phyloP scores from a whole-genome alignment of 2,888 invertebrate genomes.

The Andrena haemorrhoa region DNA sequence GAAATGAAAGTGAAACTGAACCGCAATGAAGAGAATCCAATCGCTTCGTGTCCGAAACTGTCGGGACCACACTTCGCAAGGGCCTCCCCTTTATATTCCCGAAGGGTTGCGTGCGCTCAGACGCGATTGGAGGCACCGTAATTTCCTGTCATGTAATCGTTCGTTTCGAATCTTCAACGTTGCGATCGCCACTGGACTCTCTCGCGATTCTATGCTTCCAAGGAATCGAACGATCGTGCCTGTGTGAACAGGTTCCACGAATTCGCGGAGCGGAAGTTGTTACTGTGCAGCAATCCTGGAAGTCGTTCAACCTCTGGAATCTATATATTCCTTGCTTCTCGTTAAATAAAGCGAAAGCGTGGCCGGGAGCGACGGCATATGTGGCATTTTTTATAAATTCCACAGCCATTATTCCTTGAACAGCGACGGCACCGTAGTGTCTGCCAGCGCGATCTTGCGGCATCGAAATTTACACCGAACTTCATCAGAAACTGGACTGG shows the following conservation, averaged over 20 bases:
- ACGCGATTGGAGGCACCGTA: conserved; percentile 69
- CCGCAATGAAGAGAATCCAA: conserved; percentile 74
- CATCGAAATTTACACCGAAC: conserved; percentile 72
- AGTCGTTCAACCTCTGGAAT: neutral
- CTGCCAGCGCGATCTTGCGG: conserved; percentile 44
- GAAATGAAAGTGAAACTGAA: conserved; percentile 63
- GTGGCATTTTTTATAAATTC: neutral
- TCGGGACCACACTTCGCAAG: conserved; percentile 71
- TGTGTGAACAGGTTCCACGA: conserved; percentile 8
- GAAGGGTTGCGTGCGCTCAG: conserved; percentile 73
- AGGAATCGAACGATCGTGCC: conserved; percentile 31
- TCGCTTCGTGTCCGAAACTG: conserved; percentile 74
- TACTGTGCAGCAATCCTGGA: neutral
- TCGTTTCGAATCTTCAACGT: conserved; percentile 65
- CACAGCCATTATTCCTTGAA: neutral
- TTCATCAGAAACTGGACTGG: conserved; percentile 71
- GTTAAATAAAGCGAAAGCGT: conserved; percentile 18
- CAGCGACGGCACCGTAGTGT: neutral
- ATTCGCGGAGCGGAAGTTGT: conserved; percentile 21
- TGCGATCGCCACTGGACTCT: conserved; percentile 42
- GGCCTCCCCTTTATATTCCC: conserved; percentile 68
- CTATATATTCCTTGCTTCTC: neutral
- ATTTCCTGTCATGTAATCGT: conserved; percentile 76
- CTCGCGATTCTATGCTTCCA: conserved; percentile 51
- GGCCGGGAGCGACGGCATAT: neutral